A percentile compares a stretch with the other conserved stretches of the same genome.
phyloP scores from a whole-genome alignment of 2,888 invertebrate genomes.

The Ypsolopha sequella region DNA sequence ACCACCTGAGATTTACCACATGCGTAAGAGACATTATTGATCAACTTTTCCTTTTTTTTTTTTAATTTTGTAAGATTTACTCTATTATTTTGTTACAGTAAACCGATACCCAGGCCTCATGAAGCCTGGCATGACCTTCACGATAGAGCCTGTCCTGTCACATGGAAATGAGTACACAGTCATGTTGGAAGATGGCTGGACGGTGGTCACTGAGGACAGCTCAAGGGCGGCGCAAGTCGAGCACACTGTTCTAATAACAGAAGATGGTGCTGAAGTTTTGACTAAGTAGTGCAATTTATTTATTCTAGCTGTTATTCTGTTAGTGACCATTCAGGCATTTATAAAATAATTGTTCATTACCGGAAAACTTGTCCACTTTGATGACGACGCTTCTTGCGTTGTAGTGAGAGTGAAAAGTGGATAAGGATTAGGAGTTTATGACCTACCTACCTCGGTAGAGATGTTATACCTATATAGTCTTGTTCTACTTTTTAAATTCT shows the following conservation, averaged over 20 bases:
- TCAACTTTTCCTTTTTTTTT: background rate
- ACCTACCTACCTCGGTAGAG: no score
- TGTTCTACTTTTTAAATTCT: background rate
- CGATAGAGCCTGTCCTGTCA: constrained; percentile 90
- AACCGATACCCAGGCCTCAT: constrained; percentile 78
- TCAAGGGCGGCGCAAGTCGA: constrained; percentile 91
- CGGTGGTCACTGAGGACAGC: constrained; percentile 85
- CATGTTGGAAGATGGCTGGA: constrained; percentile 92
- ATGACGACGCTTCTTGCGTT: no score
- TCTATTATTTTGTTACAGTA: constrained; percentile 44
- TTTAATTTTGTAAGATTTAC: background rate
- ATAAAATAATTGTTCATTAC: background rate
- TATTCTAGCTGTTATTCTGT: no score
- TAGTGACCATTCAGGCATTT: background rate
- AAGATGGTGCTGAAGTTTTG: constrained; percentile 81
- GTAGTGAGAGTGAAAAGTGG: no score
- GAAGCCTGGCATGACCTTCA: constrained; percentile 94
- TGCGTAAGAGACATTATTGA: constrained; percentile 68
- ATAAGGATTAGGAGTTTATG: no score
- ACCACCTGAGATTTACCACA: constrained; percentile 90
- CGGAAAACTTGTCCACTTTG: no score
- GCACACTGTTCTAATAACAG: constrained; percentile 90
- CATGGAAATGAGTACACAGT: constrained; percentile 78
- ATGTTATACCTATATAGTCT: no score
- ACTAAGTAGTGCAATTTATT: constrained; percentile 52